phyloP scores from a whole-genome alignment of 2,113 vertebrate species.

The Vulpes vulpes region DNA sequence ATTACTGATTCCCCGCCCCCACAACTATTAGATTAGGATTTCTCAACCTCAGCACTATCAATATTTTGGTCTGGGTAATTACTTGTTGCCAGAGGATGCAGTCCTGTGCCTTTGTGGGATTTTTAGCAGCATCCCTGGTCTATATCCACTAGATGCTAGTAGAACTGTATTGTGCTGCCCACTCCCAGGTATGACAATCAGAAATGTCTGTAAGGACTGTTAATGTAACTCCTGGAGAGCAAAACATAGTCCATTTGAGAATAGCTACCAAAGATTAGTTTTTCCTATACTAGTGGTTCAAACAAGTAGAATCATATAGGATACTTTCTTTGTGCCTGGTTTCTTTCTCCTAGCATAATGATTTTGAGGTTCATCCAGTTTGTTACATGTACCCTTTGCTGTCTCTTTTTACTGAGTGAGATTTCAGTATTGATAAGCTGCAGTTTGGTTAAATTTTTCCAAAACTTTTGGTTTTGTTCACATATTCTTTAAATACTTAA shows the following conservation, averaged over 20 bases:
- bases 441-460: not conserved
- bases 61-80: not conserved
- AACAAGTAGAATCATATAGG: not conserved
- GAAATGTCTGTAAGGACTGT: not conserved
- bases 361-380: not conserved
- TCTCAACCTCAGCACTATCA: not conserved
- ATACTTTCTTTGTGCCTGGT: not conserved
- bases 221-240: not conserved
- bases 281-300: not conserved
- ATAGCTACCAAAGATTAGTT: not conserved
- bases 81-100: not conserved
- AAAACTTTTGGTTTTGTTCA: not conserved
- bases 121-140: not conserved
- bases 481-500: not conserved
- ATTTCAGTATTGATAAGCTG: not conserved
- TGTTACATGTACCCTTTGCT: not conserved
- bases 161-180: not conserved
- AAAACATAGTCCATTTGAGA: not conserved
- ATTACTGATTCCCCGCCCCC: not conserved
- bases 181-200: not conserved
- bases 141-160: not conserved
- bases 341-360: not conserved
- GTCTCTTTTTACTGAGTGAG: not conserved
- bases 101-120: not conserved
- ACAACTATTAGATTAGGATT: not conserved